Conservation (phyloP, 2,888 invertebrate species). For the Trilocha varians region DNA sequence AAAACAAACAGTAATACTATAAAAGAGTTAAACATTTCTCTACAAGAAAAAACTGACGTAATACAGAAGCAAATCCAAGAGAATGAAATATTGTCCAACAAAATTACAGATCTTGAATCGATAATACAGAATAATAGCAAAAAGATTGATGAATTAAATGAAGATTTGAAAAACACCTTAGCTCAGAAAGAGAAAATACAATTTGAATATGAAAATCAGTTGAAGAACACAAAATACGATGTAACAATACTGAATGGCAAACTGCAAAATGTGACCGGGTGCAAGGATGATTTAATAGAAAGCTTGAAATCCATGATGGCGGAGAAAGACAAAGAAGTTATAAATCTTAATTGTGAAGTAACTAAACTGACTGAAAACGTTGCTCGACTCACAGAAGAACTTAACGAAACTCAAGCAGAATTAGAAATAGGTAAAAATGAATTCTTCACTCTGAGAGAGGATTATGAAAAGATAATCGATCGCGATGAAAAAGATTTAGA, state of each 20-base stretch:
- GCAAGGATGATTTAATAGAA: constrained; percentile 42
- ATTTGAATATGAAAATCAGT: constrained; percentile 54
- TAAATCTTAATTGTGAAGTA: constrained; percentile 47
- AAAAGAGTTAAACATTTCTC: constrained; percentile 21
- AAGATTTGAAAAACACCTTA: constrained; percentile 21
- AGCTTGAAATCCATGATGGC: constrained; percentile 35
- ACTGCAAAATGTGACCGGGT: constrained; percentile 44
- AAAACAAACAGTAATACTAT: constrained; percentile 19
- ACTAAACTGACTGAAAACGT: constrained; percentile 40
- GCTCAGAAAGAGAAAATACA: constrained; percentile 30
- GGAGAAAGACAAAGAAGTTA: constrained; percentile 48
- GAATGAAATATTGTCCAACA: constrained; percentile 20
- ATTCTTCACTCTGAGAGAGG: constrained; percentile 36
- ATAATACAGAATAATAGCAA: constrained; percentile 22
- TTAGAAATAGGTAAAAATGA: constrained; percentile 52
- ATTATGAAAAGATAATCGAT: constrained; percentile 35
- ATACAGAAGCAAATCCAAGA: constrained; percentile 23
- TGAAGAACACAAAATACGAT: constrained; percentile 52
- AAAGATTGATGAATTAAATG: constrained; percentile 23
- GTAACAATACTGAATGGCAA: constrained; percentile 45
- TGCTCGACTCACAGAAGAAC: constrained; percentile 37
- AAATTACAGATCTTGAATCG: constrained; percentile 23
- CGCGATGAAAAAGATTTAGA: constrained; percentile 32
- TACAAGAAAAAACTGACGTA: constrained; percentile 26
- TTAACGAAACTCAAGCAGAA: constrained; percentile 45